Conservation (phyloP, 2,888 invertebrate genomes). For the Trilocha varians region DNA sequence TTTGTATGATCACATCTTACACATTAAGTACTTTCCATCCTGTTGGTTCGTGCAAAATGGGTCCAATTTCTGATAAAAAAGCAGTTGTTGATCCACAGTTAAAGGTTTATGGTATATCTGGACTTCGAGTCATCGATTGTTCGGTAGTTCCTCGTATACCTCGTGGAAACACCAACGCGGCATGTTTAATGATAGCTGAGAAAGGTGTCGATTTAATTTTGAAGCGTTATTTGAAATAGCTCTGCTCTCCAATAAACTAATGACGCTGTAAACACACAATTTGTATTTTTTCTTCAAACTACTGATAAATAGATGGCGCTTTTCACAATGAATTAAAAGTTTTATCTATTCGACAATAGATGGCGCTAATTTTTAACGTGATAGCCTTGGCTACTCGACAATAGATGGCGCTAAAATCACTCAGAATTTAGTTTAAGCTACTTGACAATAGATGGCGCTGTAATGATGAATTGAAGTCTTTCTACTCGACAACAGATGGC, state of each 20-base stretch:
- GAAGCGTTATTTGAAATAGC: constrained; percentile 28
- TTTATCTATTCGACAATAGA: neutral
- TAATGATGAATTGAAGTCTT: neutral
- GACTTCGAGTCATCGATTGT: constrained; percentile 81
- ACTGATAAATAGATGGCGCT: neutral
- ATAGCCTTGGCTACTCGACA: constrained; percentile 22
- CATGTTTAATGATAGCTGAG: constrained; percentile 86
- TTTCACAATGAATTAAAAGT: too few relatives aligned
- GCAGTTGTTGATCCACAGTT: constrained; percentile 81
- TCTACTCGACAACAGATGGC: neutral
- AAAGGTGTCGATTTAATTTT: constrained; percentile 35
- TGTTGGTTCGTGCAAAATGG: constrained; percentile 60
- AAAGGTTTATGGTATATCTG: constrained; percentile 73
- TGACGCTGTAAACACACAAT: constrained; percentile 41
- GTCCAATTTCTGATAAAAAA: constrained; percentile 64
- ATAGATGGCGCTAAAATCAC: constrained; percentile 44
- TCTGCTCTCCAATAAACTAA: constrained; percentile 22
- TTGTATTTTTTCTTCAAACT: too few relatives aligned
- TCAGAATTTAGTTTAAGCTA: too few relatives aligned
- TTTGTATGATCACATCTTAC: constrained; percentile 74
- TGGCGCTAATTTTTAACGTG: too few relatives aligned
- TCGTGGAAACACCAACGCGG: constrained; percentile 87
- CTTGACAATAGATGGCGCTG: neutral
- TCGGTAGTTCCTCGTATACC: constrained; percentile 86
- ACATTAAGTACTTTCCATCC: constrained; percentile 64